Evolutionary conservation across 2,113 vertebrate genomes (phyloP).

Genomic region (Mola mola): DNA sequence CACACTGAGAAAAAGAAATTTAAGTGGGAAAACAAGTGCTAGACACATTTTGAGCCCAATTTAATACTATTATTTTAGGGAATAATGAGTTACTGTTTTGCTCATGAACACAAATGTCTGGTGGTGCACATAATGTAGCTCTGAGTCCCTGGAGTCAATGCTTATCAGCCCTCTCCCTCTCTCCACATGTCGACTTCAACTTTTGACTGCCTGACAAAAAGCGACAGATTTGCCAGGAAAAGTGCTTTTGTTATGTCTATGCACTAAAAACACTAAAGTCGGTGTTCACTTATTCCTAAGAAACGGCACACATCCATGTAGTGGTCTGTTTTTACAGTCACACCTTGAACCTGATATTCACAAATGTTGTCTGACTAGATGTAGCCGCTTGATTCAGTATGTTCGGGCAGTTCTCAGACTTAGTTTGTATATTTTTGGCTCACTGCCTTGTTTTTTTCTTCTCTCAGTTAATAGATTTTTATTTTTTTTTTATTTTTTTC

Average conservation of each 20-base stretch:
- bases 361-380: conserved; percentile 25
- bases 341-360: conserved; percentile 12
- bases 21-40: no score
- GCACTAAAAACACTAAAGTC: not conserved
- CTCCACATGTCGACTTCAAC: conserved; percentile 6
- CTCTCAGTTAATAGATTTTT: conserved; percentile 26
- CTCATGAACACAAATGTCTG: not conserved
- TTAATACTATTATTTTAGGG: no score
- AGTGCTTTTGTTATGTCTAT: not conserved
- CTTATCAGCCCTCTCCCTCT: conserved; percentile 1
- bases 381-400: conserved; percentile 8
- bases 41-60: no score
- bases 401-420: not conserved
- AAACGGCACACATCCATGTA: not conserved
- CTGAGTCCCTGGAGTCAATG: not conserved
- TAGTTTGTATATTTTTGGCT: conserved; percentile 43
- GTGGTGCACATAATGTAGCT: not conserved
- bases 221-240: conserved; percentile 7
- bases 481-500: conserved; percentile 13
- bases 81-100: no score
- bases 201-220: conserved; percentile 2
- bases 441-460: not conserved
- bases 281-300: conserved; percentile 23
- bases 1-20: no score
- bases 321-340: conserved; percentile 4